Evolutionary conservation across 2,797 vertebrate genomes (phyloP).

Genomic region (Helostoma temminkii): DNA sequence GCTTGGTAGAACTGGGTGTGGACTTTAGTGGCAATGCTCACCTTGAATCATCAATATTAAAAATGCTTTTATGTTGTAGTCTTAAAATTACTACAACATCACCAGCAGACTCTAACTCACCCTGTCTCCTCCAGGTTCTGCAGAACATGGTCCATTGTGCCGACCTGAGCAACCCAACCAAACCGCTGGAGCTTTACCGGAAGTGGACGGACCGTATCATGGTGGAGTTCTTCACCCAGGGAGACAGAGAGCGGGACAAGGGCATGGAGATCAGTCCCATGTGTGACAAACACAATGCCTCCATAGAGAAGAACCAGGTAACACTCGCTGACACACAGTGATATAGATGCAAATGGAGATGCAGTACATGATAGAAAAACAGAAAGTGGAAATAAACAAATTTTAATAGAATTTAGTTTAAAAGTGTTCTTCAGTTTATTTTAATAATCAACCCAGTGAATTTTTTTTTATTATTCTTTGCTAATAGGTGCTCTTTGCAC

Average conservation of each 20-base stretch:
- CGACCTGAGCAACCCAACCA: slow-evolving; percentile 95
- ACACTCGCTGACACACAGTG: neutral
- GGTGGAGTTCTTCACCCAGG: slow-evolving; percentile 92
- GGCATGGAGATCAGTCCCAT: slow-evolving; percentile 97
- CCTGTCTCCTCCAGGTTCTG: slow-evolving; percentile 84
- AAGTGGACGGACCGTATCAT: slow-evolving; percentile 94
- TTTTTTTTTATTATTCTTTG: no score
- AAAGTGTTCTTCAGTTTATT: no score
- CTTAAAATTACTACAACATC: neutral
- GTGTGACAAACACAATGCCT: slow-evolving; percentile 94
- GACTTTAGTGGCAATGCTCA: no score
- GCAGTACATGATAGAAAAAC: neutral
- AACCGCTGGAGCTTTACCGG: slow-evolving; percentile 91
- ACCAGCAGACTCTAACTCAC: neutral
- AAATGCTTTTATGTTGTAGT: no score
- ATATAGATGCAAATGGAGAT: neutral
- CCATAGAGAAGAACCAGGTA: slow-evolving; percentile 94
- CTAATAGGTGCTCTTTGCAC: no score
- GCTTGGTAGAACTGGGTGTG: no score
- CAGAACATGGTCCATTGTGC: slow-evolving; percentile 96
- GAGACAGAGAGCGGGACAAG: slow-evolving; percentile 90
- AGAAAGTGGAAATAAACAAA: no score
- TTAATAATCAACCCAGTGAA: no score
- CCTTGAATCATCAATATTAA: no score
- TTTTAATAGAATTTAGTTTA: no score